Conservation (phyloP, 2,113 vertebrate genomes). For the Dolichallabes microphthalmus region DNA sequence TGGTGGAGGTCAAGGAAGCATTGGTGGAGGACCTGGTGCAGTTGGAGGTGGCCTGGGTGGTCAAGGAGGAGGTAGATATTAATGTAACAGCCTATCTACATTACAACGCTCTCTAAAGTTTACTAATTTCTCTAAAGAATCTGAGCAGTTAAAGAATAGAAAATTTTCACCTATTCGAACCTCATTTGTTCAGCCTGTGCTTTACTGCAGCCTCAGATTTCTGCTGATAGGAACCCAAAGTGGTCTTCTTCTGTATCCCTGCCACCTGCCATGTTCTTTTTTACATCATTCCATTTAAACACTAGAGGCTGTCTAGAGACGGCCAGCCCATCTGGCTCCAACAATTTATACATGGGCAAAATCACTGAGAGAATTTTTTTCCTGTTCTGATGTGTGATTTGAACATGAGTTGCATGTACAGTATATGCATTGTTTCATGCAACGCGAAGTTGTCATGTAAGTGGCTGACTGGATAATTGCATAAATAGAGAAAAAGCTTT, state of each 20-base stretch:
- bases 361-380: no score
- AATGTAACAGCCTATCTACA: not conserved
- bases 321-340: not conserved
- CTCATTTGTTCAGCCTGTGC: no score
- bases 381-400: not conserved
- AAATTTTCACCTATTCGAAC: no score
- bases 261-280: no score
- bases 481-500: not conserved
- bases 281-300: not conserved
- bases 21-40: constrained; percentile 49
- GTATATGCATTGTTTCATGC: not conserved
- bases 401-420: not conserved
- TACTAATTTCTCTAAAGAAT: no score
- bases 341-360: not conserved
- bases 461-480: not conserved
- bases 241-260: no score
- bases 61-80: constrained; percentile 51
- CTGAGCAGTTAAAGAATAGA: no score
- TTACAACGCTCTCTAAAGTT: no score
- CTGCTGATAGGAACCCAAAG: no score
- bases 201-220: no score
- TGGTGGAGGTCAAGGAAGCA: constrained; percentile 33
- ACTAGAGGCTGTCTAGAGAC: not conserved
- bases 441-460: not conserved
- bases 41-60: constrained; percentile 49